A percentile compares a stretch with the other conserved stretches of the same genome.
These are phyloP conservation scores for Drosophila bifasciata DNA, from an alignment of 1,140 invertebrate genomes.

Conservation along the genomic window DNA sequence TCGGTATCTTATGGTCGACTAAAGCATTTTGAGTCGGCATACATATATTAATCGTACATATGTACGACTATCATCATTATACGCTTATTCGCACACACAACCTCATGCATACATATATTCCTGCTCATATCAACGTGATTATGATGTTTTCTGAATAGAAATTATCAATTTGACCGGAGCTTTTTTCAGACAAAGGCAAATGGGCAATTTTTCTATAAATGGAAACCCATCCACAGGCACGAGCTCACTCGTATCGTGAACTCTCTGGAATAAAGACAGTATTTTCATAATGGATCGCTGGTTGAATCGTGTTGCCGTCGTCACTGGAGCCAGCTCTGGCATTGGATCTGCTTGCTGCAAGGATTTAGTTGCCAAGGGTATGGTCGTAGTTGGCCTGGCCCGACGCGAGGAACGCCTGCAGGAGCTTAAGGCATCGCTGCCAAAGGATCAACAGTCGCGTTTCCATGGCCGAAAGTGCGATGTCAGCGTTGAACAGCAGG, in stretches of 20 bases:
- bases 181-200: too few species aligned
- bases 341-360: slow-evolving; percentile 85
- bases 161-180: too few species aligned
- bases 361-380: slow-evolving; percentile 84
- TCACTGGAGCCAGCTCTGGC: slow-evolving; percentile 84
- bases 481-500: slow-evolving; percentile 87
- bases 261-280: background rate
- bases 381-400: slow-evolving; percentile 88
- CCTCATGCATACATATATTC: too few species aligned
- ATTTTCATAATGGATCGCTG: slow-evolving; percentile 35
- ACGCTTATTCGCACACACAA: too few species aligned
- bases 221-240: too few species aligned
- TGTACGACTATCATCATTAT: background rate
- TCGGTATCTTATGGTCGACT: too few species aligned
- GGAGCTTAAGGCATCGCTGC: slow-evolving; percentile 66
- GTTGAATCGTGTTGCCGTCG: slow-evolving; percentile 73
- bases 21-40: too few species aligned
- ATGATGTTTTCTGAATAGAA: too few species aligned
- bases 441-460: slow-evolving; percentile 29
- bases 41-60: too few species aligned
- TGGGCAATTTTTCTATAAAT: too few species aligned
- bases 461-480: slow-evolving; percentile 85
- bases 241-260: background rate
- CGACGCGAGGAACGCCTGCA: slow-evolving; percentile 86
- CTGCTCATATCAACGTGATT: too few species aligned